Conservation (phyloP, 2,888 invertebrate genomes). For the Darwinula stevensoni region DNA sequence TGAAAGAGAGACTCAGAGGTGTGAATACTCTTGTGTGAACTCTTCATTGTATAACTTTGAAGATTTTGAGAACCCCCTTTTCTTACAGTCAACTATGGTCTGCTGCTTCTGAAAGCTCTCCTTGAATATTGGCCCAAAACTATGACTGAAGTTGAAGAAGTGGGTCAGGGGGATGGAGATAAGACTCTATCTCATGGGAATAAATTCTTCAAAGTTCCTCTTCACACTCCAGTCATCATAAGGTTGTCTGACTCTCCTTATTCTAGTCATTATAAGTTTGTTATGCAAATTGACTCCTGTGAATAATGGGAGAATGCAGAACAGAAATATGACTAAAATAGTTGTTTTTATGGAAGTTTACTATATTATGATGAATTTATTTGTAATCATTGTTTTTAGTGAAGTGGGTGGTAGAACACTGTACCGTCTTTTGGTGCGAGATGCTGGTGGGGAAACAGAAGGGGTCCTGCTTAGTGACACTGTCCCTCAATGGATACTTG, state of each 20-base stretch:
- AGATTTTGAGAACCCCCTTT: too few relatives aligned
- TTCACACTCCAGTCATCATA: slow-evolving; percentile 86
- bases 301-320: too few relatives aligned
- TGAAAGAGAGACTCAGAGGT: too few relatives aligned
- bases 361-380: background rate
- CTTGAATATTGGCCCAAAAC: slow-evolving; percentile 77
- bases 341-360: background rate
- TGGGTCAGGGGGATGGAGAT: slow-evolving; percentile 27
- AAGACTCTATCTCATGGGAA: slow-evolving; percentile 15
- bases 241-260: slow-evolving; percentile 33
- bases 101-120: slow-evolving; percentile 65
- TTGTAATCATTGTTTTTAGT: slow-evolving; percentile 20
- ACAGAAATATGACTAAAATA: too few relatives aligned
- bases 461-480: slow-evolving; percentile 67
- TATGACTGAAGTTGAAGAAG: slow-evolving; percentile 23
- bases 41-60: too few relatives aligned
- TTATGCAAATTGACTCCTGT: too few relatives aligned
- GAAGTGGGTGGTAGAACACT: slow-evolving; percentile 85
- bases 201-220: slow-evolving; percentile 58
- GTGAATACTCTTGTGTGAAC: too few relatives aligned
- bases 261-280: too few relatives aligned
- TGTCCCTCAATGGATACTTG: slow-evolving; percentile 82
- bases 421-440: slow-evolving; percentile 58
- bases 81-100: slow-evolving; percentile 62
- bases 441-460: slow-evolving; percentile 82